Evolutionary conservation across 2,888 invertebrate species (phyloP), one percentile per base, ranked within the genome.

Genomic region (Lasioglossum oenotherae): DNA sequence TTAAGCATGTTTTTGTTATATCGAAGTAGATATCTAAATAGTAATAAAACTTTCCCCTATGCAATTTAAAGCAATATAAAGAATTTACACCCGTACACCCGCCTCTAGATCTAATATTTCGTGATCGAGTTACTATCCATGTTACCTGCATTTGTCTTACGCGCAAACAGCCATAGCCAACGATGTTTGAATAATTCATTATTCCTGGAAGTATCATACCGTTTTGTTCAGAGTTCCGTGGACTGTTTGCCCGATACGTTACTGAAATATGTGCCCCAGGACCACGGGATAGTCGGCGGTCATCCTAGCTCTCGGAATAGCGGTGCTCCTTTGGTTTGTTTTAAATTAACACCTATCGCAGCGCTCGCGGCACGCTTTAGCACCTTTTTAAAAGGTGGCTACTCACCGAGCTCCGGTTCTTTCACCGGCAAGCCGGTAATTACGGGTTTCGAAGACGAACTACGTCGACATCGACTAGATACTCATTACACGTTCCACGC

Each of bases 341-440:
- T 94, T 94, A 93, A 94, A 93, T 94, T 94, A 94, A 94, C 93
- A 92, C 93, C 93, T 93, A 91, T 89, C 81, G 84, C 82, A 84
- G 82, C 86, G 91, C 91, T 88, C 89, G 91, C 91, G 92, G 94
- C 94, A 93, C 93, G 92, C 92, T 94, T 94, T 94, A 94, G 93
- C 94, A 93, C 94, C 94, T 94, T 92, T 92, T 93, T 93, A 91
- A 91, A 90, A 82, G 87, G 85, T 86, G 88, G 85, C 88, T 88
- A 81, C 86, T 88, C 88, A 87, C 76, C 84, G 84, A 84, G 82
- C 78, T 82, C 78, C 87, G 81, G 41, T 73, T 84, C 83, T 82
- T 88, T 80, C 79, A 87, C 74, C 91, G 87, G 87, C 87, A 83
- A 16, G 16, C 88, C 90, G 78, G 90, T 90, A 90, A 90, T 90